phyloP scores from a whole-genome alignment of 1,140 invertebrate species.

The Schlechtendalia chinensis region DNA sequence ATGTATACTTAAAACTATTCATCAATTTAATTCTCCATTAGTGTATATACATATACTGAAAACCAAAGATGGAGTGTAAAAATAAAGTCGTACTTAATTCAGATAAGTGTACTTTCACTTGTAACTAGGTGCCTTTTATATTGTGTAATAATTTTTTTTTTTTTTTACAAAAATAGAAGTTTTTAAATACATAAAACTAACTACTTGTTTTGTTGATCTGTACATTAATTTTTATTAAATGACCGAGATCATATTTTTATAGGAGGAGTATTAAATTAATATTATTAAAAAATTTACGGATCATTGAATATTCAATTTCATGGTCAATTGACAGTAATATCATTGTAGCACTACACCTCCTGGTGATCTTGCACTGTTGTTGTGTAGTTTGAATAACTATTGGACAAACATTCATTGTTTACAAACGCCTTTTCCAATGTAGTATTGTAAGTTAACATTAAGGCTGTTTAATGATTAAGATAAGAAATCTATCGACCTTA shows the following conservation, averaged over 20 bases:
- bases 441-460: conserved; percentile 10
- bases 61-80: conserved; percentile 26
- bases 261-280: neutral
- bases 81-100: neutral
- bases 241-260: neutral
- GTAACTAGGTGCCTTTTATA: conserved; percentile 20
- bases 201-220: neutral
- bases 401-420: neutral
- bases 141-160: neutral
- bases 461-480: conserved; percentile 11
- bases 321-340: neutral
- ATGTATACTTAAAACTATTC: neutral
- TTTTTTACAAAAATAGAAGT: neutral
- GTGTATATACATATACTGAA: neutral
- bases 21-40: conserved; percentile 16
- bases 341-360: neutral
- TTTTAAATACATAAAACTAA: neutral
- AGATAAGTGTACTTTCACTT: neutral
- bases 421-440: neutral
- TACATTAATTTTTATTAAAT: neutral
- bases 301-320: conserved; percentile 13
- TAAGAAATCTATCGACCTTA: neutral
- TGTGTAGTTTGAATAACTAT: neutral
- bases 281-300: no score
- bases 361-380: conserved; percentile 13